Conservation (phyloP, 1,140 invertebrate species). For the Notospermus geniculatus region DNA sequence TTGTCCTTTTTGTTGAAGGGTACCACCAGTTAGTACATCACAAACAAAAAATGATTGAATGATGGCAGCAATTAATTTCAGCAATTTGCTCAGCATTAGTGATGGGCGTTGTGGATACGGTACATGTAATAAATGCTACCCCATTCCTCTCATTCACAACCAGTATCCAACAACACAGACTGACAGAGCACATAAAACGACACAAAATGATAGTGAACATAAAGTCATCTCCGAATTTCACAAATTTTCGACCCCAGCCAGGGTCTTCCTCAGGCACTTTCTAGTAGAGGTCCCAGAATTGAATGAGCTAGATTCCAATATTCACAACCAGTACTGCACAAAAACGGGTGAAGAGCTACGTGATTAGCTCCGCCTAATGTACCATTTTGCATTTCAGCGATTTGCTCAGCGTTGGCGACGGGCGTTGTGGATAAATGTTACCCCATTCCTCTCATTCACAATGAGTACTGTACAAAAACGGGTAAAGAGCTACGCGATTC, state of each 20-base stretch:
- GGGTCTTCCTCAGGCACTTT: no score
- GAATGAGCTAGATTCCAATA: no score
- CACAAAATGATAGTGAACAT: no score
- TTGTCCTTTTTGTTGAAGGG: no score
- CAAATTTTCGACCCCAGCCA: no score
- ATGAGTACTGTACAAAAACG: constrained; percentile 43
- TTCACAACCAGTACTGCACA: constrained; percentile 43
- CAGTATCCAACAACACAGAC: no score
- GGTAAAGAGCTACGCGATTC: constrained; percentile 40
- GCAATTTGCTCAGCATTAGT: constrained; percentile 37
- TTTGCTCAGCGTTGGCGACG: constrained; percentile 37
- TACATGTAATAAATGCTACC: constrained; percentile 49
- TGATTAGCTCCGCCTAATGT: constrained; percentile 38
- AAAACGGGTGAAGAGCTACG: constrained; percentile 40
- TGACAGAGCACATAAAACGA: no score
- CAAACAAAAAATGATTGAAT: no score
- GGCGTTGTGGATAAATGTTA: constrained; percentile 42
- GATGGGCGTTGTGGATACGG: constrained; percentile 33
- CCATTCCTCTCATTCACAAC: constrained; percentile 35
- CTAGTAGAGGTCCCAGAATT: no score
- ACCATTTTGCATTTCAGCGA: constrained; percentile 28
- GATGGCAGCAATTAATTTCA: no score
- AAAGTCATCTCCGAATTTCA: no score
- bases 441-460: constrained; percentile 37
- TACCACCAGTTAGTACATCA: no score